Percentiles rank a stretch among this genome's conserved stretches.
phyloP scores from a whole-genome alignment of 2,113 vertebrate species.

The Phalacrocorax carbo region DNA sequence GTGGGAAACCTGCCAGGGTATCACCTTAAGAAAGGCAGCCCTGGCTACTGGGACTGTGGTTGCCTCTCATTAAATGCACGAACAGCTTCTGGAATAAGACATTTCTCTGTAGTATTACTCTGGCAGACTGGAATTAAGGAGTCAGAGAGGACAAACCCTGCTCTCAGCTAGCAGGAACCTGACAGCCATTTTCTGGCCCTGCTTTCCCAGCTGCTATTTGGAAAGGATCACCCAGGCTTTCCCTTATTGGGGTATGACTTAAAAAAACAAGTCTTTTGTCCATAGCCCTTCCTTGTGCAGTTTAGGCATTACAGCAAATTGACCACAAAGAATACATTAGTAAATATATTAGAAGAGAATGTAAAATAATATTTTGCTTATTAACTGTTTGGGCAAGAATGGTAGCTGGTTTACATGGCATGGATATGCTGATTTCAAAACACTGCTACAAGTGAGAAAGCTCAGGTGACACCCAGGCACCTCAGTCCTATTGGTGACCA shows the following conservation, averaged over 20 bases:
- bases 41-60: constrained; percentile 46
- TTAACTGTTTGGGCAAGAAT: neutral
- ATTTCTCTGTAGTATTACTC: constrained; percentile 33
- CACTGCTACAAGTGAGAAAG: neutral
- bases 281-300: neutral
- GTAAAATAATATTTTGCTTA: neutral
- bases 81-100: constrained; percentile 54
- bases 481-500: neutral
- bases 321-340: neutral
- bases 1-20: constrained; percentile 59
- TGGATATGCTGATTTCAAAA: neutral
- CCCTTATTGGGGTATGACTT: neutral
- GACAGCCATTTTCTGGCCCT: constrained; percentile 30
- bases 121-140: constrained; percentile 27
- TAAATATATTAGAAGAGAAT: neutral
- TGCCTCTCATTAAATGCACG: constrained; percentile 48
- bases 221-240: constrained; percentile 3
- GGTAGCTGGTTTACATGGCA: neutral
- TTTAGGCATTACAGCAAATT: neutral
- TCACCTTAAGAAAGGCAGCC: constrained; percentile 55
- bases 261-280: neutral
- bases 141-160: constrained; percentile 24
- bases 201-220: neutral
- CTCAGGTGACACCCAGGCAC: neutral
- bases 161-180: constrained; percentile 23